A percentile compares a stretch with the other conserved stretches of the same genome.
These are phyloP conservation scores for Loris lydekkerianus DNA, from an alignment of 2,797 vertebrate species.

Conservation along the genomic window DNA sequence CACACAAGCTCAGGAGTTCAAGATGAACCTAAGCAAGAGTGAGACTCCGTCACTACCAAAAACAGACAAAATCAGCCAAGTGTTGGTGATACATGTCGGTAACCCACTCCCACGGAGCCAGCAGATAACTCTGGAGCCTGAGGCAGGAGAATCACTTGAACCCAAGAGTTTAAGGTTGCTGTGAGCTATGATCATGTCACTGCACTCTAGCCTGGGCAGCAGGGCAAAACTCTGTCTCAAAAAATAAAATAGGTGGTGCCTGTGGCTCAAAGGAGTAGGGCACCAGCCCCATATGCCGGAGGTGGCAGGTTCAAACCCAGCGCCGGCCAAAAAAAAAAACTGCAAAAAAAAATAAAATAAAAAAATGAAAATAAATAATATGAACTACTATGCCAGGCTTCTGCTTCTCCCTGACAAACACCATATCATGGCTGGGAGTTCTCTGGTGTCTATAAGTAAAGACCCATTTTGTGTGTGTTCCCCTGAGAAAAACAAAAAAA, in stretches of 20 bases:
- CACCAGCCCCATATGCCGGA: no score
- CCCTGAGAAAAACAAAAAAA: background rate
- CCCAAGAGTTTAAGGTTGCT: background rate
- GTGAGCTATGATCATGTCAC: background rate
- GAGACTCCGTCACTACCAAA: no score
- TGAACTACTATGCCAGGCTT: background rate
- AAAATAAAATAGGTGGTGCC: background rate
- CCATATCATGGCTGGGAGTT: background rate
- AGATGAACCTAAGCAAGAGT: background rate
- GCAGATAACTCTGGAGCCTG: background rate
- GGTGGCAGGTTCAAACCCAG: no score
- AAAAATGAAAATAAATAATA: background rate
- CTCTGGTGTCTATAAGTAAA: background rate
- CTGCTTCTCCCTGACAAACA: background rate
- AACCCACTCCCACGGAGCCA: no score
- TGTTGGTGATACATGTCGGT: accelerated
- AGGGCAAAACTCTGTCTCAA: background rate
- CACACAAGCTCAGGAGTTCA: background rate
- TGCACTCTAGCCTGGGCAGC: background rate
- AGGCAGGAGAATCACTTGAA: background rate
- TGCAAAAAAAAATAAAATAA: no score
- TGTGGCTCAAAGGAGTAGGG: no score
- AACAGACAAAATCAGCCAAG: background rate
- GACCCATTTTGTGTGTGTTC: background rate
- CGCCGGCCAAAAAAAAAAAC: no score